Conservation (phyloP, 2,888 invertebrate species). For the Drosophila tanythrix region DNA sequence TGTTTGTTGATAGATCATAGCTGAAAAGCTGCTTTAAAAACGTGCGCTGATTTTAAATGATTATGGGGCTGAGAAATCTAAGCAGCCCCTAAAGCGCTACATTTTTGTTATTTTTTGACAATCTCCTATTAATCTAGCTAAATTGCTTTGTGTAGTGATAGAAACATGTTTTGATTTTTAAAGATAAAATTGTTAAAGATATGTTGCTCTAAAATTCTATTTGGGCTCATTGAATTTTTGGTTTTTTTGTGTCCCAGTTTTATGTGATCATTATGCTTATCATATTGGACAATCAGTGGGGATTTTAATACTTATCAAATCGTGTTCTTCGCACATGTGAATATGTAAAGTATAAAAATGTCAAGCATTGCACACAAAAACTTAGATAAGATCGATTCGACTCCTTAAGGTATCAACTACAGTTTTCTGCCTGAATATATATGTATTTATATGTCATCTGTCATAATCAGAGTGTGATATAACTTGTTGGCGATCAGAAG, state of each 20-base stretch:
- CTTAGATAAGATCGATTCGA: background rate
- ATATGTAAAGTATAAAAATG: background rate
- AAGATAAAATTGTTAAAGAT: background rate
- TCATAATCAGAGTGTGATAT: background rate
- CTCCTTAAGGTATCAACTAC: background rate
- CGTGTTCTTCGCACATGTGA: background rate
- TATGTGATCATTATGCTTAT: background rate
- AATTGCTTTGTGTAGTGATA: background rate
- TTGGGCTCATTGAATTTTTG: background rate
- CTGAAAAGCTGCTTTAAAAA: background rate
- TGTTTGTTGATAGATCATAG: background rate
- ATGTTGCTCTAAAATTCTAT: background rate
- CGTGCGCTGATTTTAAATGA: constrained; percentile 1
- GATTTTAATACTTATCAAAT: background rate
- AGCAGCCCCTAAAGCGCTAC: background rate
- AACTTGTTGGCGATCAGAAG: constrained; percentile 9
- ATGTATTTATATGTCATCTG: background rate
- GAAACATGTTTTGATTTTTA: constrained; percentile 1
- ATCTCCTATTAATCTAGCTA: background rate
- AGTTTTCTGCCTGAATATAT: background rate
- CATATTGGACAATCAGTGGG: background rate
- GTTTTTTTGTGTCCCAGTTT: background rate
- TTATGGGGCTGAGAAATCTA: background rate
- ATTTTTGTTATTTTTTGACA: background rate
- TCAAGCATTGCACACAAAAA: background rate